Evolutionary conservation across 2,113 vertebrate species (phyloP), one percentile per base, ranked within the genome.

Genomic region (Vulpes lagopus): DNA sequence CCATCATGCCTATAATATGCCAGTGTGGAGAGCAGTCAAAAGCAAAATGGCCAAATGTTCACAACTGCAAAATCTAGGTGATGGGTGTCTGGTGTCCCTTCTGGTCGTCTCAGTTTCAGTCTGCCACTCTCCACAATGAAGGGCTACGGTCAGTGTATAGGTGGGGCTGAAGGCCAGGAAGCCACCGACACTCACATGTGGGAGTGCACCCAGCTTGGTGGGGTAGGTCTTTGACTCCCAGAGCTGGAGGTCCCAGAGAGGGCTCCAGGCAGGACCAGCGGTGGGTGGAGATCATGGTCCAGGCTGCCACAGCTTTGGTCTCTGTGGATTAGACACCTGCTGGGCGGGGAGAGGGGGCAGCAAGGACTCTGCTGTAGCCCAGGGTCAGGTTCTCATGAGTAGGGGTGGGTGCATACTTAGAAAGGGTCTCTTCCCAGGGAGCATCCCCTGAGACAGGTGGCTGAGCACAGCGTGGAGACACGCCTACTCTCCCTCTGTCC

Each of bases 161-260:
- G 60, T 25, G 10, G 38, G 11, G 43, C n/a, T 3, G 32, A 78
- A 51, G 62, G 57, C 35, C 1, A 2, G 11, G 32, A 38, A 69
- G 67, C 43, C 23, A 49, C 35, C 15, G 19, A 11, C 49, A 35
- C 7, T 4, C 83, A 74, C 22, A n/a, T 51, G 14, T 38, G 15
- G 30, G 55, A 8, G 11, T 25, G 43, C 3, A 0, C 20, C 83
- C 55, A 25, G 3, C 32, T 27, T 0, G 0, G 65, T 17, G 38
- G 8, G 11, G 15, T 8, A 5, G 1, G 11, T 27, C 73, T 55
- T 14, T 43, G 82, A 62, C 32, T 27, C 14, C 55, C 4, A 32
- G 30, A 35, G 35, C 78, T n/a, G 15, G 19, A 23, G 76, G 17
- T 20, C n/a, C 55, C 4, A 11, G 32, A 38, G 53, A 10, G 4